Evolutionary conservation across 2,797 vertebrate species (phyloP).

Genomic region (Argyrosomus regius): DNA sequence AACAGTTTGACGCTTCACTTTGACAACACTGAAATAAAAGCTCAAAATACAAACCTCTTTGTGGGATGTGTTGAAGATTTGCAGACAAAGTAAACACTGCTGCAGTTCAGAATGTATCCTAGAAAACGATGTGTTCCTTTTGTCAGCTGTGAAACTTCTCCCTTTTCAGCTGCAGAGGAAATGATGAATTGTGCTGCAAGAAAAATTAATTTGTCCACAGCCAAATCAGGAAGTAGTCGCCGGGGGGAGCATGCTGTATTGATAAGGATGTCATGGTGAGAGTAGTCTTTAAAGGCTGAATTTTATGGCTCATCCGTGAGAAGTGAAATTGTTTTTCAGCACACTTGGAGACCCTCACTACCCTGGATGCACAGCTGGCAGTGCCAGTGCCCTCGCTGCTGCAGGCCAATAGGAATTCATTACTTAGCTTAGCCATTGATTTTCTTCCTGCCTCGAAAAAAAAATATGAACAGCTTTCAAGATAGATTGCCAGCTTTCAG

Average conservation of each 20-base stretch:
- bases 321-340: slow-evolving; percentile 61
- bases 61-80: not conserved
- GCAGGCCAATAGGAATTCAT: slow-evolving; percentile 67
- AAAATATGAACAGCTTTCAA: slow-evolving; percentile 68
- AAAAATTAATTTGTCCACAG: slow-evolving; percentile 45
- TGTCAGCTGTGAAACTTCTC: slow-evolving; percentile 35
- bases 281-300: slow-evolving; percentile 54
- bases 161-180: slow-evolving; percentile 20
- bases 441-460: slow-evolving; percentile 58
- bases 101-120: not conserved
- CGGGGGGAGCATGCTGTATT: slow-evolving; percentile 28
- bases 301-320: slow-evolving; percentile 60
- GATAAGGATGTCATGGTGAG: slow-evolving; percentile 55
- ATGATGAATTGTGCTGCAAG: slow-evolving; percentile 44
- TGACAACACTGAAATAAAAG: not conserved
- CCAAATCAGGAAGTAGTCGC: slow-evolving; percentile 46
- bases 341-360: slow-evolving; percentile 42
- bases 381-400: slow-evolving; percentile 46
- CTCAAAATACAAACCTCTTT: not conserved
- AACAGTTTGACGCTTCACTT: not conserved
- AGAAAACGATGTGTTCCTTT: slow-evolving; percentile 9
- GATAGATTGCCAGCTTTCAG: slow-evolving; percentile 59
- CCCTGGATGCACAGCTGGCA: slow-evolving; percentile 58
- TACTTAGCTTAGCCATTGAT: slow-evolving; percentile 75
- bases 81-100: not conserved